Percentiles rank a stretch among this genome's conserved stretches.
Evolutionary conservation across 2,113 vertebrate genomes (phyloP).

Genomic region (Pithys albifrons): DNA sequence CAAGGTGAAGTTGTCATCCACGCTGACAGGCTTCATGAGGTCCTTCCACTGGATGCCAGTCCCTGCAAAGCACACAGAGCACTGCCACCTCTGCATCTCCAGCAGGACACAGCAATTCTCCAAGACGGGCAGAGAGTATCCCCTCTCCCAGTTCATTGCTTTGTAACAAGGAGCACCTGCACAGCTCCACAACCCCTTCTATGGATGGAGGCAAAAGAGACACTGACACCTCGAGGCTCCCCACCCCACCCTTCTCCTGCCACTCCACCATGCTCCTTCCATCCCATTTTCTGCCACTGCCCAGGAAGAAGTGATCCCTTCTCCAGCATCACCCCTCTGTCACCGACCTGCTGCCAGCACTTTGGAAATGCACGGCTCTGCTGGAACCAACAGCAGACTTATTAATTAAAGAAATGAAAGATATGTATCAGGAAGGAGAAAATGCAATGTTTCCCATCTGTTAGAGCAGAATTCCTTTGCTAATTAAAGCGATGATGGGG

Average conservation of each 20-base stretch:
- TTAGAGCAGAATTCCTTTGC: background rate
- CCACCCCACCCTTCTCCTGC: background rate
- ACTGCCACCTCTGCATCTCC: background rate
- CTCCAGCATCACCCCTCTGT: background rate
- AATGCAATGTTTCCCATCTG: background rate
- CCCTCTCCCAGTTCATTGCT: background rate
- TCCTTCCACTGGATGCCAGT: conserved; percentile 91
- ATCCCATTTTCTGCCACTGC: background rate
- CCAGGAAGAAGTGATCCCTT: background rate
- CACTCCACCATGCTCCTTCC: background rate
- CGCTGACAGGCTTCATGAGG: conserved; percentile 86
- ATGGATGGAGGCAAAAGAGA: background rate
- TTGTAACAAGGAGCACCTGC: accelerated
- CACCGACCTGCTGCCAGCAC: background rate
- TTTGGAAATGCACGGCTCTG: background rate
- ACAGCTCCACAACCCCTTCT: background rate
- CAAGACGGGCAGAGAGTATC: background rate
- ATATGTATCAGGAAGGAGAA: background rate
- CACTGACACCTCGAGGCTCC: background rate
- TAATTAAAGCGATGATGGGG: background rate
- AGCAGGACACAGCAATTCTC: background rate
- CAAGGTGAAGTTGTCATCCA: conserved; percentile 93
- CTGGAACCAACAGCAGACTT: background rate
- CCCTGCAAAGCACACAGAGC: conserved; percentile 66
- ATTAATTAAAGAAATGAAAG: background rate